Conservation (phyloP, 2,797 vertebrate species). For the Loriculus beryllinus region DNA sequence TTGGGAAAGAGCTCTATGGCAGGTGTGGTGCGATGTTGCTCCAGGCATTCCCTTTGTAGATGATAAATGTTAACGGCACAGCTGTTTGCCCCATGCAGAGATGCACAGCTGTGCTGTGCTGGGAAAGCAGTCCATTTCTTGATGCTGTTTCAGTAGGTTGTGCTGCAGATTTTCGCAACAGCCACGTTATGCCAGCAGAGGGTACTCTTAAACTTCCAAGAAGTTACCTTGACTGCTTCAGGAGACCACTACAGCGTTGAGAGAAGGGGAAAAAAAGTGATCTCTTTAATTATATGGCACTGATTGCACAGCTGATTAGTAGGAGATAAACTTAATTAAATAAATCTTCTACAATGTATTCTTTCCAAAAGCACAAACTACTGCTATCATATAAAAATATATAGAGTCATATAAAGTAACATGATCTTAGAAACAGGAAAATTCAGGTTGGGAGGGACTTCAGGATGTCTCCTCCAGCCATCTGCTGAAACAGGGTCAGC, state of each 20-base stretch:
- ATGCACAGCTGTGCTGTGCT: not conserved
- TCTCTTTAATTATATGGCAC: not conserved
- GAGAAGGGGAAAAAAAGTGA: not conserved
- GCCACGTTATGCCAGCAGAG: conserved; percentile 26
- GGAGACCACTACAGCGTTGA: not conserved
- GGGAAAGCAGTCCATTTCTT: not conserved
- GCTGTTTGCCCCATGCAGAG: not conserved
- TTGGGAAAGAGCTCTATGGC: not conserved
- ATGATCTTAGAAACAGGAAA: not conserved
- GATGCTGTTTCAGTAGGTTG: not conserved
- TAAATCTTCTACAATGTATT: not conserved
- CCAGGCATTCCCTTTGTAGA: conserved; percentile 6
- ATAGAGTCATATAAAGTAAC: not conserved
- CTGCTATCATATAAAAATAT: not conserved
- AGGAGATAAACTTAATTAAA: not conserved
- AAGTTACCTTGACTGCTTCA: not conserved
- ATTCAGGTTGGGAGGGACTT: not conserved
- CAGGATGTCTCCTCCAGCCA: not conserved
- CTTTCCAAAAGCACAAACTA: not conserved
- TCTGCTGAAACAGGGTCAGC: not conserved
- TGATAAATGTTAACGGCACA: not conserved
- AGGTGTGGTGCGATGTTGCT: not conserved
- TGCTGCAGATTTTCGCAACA: not conserved
- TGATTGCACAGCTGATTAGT: not conserved
- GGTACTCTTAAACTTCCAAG: conserved; percentile 17